These are phyloP conservation scores for Globicephala melas DNA, from an alignment of 2,113 vertebrate genomes.

Conservation along the genomic window DNA sequence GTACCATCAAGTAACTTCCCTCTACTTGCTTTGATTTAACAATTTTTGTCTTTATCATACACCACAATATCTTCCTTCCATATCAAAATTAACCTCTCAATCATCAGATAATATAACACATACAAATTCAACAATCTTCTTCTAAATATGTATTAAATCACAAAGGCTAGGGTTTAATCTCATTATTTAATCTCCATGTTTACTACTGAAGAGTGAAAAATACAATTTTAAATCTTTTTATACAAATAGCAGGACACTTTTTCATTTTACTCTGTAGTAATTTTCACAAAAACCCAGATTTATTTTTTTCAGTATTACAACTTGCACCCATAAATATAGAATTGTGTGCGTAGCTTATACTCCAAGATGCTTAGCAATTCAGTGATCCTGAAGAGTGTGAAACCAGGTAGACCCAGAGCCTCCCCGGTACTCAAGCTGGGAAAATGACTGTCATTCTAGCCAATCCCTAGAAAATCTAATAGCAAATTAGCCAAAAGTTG, in stretches of 20 bases:
- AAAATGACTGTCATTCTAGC: background rate
- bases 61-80: background rate
- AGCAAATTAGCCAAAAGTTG: background rate
- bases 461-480: background rate
- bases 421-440: background rate
- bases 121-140: background rate
- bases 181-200: background rate
- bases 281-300: background rate
- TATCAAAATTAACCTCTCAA: conserved; percentile 12
- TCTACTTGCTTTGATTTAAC: conserved; percentile 1
- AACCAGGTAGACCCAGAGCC: background rate
- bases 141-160: conserved; percentile 33
- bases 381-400: background rate
- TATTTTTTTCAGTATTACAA: background rate
- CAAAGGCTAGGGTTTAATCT: background rate
- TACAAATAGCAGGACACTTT: background rate
- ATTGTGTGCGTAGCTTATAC: background rate
- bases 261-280: background rate
- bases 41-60: background rate
- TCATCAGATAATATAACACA: background rate
- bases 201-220: conserved; percentile 18
- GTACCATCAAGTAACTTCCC: background rate
- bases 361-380: background rate
- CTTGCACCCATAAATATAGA: background rate
- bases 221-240: conserved; percentile 6